These are phyloP conservation scores for Tetragnatha versicolor DNA, from an alignment of 1,140 invertebrate genomes.

Conservation along the genomic window DNA sequence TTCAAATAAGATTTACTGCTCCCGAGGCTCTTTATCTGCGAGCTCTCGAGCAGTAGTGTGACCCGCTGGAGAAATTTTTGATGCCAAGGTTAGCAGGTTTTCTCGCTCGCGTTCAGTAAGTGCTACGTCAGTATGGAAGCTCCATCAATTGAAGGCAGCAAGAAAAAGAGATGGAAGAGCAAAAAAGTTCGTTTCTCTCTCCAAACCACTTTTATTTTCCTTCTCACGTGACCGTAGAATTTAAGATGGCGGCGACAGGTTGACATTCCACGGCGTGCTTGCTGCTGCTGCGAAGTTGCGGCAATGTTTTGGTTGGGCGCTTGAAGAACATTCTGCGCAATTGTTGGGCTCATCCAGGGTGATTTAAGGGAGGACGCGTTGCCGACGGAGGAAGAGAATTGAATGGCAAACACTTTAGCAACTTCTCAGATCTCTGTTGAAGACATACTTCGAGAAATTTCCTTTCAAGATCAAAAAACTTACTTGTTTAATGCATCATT, in stretches of 20 bases:
- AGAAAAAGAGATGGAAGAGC: background rate
- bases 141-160: slow-evolving; percentile 4
- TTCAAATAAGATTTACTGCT: slow-evolving; percentile 3
- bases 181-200: slow-evolving; percentile 10
- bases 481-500: too few relatives aligned
- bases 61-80: slow-evolving; percentile 20
- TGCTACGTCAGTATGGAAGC: background rate
- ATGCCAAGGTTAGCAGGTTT: slow-evolving; percentile 54
- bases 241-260: slow-evolving; percentile 25
- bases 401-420: too few relatives aligned
- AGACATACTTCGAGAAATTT: too few relatives aligned
- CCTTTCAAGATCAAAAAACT: too few relatives aligned
- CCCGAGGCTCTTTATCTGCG: slow-evolving; percentile 15
- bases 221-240: slow-evolving; percentile 22
- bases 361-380: too few relatives aligned
- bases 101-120: background rate
- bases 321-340: too few relatives aligned
- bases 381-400: too few relatives aligned
- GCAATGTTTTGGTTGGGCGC: too few relatives aligned
- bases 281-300: too few relatives aligned
- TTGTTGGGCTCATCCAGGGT: too few relatives aligned
- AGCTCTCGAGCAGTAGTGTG: slow-evolving; percentile 34
- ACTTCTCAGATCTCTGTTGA: too few relatives aligned
- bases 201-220: slow-evolving; percentile 37
- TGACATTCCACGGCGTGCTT: slow-evolving; percentile 23